Evolutionary conservation across 2,888 invertebrate species (phyloP).

Genomic region (Allygus modestus): DNA sequence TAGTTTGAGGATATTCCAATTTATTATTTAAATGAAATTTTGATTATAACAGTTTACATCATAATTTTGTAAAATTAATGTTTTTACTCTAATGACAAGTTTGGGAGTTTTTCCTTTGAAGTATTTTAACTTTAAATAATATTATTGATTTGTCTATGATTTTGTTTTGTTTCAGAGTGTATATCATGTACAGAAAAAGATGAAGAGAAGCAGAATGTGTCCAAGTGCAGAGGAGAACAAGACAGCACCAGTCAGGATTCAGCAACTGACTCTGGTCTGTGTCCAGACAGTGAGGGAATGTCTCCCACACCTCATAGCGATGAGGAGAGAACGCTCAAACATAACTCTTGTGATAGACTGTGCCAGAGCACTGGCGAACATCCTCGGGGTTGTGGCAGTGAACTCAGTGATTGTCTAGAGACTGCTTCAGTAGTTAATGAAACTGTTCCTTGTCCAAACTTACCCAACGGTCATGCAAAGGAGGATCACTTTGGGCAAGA

Average conservation of each 20-base stretch:
- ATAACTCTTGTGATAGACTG: background rate
- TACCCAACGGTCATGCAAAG: slow-evolving; percentile 13
- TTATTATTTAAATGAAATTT: too few relatives aligned
- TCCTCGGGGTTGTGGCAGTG: background rate
- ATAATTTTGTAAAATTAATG: too few relatives aligned
- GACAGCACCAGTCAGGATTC: slow-evolving; percentile 63
- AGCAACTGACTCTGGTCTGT: slow-evolving; percentile 60
- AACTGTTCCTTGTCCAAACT: background rate
- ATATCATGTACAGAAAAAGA: slow-evolving; percentile 25
- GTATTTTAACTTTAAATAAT: too few relatives aligned
- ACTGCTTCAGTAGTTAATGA: background rate
- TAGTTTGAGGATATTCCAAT: too few relatives aligned
- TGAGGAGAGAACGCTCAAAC: slow-evolving; percentile 53
- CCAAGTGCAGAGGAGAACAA: slow-evolving; percentile 54
- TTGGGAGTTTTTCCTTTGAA: too few relatives aligned
- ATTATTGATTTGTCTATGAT: too few relatives aligned
- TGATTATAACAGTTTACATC: too few relatives aligned
- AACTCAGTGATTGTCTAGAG: background rate
- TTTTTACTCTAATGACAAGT: too few relatives aligned
- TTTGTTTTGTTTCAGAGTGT: slow-evolving; percentile 16
- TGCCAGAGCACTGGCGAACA: background rate
- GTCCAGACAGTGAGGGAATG: slow-evolving; percentile 62
- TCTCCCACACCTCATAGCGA: slow-evolving; percentile 63
- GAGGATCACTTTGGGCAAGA: background rate
- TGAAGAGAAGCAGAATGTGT: background rate